Percentiles rank a stretch among this genome's conserved stretches.
Conservation (phyloP, 2,113 vertebrate species). For the Zeus faber region DNA sequence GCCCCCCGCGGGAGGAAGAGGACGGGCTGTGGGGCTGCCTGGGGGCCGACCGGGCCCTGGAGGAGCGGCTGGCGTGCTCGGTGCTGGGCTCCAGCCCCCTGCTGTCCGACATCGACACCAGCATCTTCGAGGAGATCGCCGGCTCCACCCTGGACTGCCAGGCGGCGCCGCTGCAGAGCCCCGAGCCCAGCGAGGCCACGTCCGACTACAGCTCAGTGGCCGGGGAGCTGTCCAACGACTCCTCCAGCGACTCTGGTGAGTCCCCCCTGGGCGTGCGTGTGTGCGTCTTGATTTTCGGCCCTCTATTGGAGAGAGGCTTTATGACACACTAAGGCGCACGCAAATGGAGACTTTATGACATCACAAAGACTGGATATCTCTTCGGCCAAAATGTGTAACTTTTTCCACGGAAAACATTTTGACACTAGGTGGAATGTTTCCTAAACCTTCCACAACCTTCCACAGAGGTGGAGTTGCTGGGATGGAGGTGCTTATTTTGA, state of each 20-base stretch:
- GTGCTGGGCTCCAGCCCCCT: conserved; percentile 73
- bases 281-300: neutral
- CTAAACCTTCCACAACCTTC: too few relatives aligned
- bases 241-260: conserved; percentile 77
- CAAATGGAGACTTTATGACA: too few relatives aligned
- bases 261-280: neutral
- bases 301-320: too few relatives aligned
- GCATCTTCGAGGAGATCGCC: conserved; percentile 76
- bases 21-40: conserved; percentile 70
- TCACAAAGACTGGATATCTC: too few relatives aligned
- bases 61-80: conserved; percentile 65
- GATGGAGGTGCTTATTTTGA: too few relatives aligned
- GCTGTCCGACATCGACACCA: conserved; percentile 74
- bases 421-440: too few relatives aligned
- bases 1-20: conserved; percentile 45
- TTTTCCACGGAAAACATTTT: too few relatives aligned
- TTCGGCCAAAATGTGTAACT: too few relatives aligned
- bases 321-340: too few relatives aligned
- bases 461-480: too few relatives aligned
- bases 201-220: conserved; percentile 70
- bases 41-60: conserved; percentile 34
- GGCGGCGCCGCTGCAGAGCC: conserved; percentile 38
- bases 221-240: conserved; percentile 60
- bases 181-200: conserved; percentile 60
- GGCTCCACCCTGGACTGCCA: conserved; percentile 71